Percentiles rank a stretch among this genome's conserved stretches.
Conservation (phyloP, 2,113 vertebrate genomes). For the Puma concolor region DNA sequence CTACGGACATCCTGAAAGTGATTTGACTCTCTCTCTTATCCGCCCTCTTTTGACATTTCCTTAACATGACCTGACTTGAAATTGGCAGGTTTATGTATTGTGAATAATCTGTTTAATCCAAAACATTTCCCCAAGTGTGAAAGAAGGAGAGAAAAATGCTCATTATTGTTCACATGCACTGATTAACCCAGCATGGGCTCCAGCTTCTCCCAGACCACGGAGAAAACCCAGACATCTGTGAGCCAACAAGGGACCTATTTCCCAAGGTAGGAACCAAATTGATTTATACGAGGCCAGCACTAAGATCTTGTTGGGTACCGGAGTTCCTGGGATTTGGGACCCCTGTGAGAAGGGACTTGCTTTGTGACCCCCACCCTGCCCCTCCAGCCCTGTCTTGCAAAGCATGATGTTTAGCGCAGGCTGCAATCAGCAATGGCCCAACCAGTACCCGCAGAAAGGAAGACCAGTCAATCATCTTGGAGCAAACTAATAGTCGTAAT, state of each 20-base stretch:
- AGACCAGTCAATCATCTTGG: neutral
- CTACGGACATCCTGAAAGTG: neutral
- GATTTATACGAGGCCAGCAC: neutral
- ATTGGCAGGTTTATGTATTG: neutral
- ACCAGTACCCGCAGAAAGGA: neutral
- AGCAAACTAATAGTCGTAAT: constrained; percentile 5
- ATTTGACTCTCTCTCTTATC: constrained; percentile 22
- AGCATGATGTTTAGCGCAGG: neutral
- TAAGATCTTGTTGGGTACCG: neutral
- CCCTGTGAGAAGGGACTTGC: neutral
- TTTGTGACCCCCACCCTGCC: neutral
- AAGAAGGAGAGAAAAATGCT: neutral
- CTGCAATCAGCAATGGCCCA: neutral
- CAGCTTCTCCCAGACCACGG: neutral
- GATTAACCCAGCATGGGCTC: neutral
- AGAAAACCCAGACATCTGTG: neutral
- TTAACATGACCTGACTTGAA: neutral
- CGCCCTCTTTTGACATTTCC: neutral
- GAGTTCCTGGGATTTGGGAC: neutral
- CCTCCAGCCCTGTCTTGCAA: neutral
- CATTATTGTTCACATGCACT: neutral
- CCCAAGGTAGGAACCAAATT: neutral
- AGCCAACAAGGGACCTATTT: neutral
- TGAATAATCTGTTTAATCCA: neutral
- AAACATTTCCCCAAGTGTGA: neutral